Evolutionary conservation across 2,888 invertebrate species (phyloP), one percentile per base, ranked within the genome.

Genomic region (Pycnomerus fuliginosus): DNA sequence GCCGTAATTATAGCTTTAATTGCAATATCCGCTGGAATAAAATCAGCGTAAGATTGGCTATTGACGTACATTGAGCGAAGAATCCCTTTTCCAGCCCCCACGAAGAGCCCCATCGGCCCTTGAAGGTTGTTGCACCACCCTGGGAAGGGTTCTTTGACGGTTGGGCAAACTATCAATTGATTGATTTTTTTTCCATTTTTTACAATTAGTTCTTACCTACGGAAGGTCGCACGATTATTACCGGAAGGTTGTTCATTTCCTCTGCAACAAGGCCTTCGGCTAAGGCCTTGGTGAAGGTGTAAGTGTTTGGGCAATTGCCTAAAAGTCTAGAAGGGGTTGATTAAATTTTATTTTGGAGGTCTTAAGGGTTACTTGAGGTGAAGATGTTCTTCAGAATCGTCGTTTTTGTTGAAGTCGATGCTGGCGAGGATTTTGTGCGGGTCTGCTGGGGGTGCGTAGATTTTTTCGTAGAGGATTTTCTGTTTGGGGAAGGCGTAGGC

Each of bases 101-200:
- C 80, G 61, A 92, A 74, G 1, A 90, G 69, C 0, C 93, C 93
- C 12, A 91, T 90, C 0, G 94, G 90, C 1, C 94, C 95, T 62
- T 94, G 92, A 28, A 90, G 74, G 58, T 89, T 93, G 71, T 94
- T 92, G 38, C 93, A 84, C 92, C 92, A 95, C 3, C 95, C 95
- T 0, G 86, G 82, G 47, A 83, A 66, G 0, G 91, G 91, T 58
- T 90, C 89, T 39, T 80, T 80, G 58, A 76, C 77, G 0, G 87
- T 80, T 3, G 93, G 90, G 1, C 86, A 84, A 22, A 97, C 90
- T 90, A n/a, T n/a, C n/a, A n/a, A n/a, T n/a, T n/a, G n/a, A n/a
- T n/a, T n/a, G n/a, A n/a, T n/a, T n/a, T n/a, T n/a, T n/a, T n/a
- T n/a, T n/a, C n/a, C n/a, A n/a, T n/a, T n/a, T n/a, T n/a, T n/a